These are phyloP conservation scores for Aspidiotus rigidus DNA, from an alignment of 2,888 invertebrate species.

Conservation along the genomic window DNA sequence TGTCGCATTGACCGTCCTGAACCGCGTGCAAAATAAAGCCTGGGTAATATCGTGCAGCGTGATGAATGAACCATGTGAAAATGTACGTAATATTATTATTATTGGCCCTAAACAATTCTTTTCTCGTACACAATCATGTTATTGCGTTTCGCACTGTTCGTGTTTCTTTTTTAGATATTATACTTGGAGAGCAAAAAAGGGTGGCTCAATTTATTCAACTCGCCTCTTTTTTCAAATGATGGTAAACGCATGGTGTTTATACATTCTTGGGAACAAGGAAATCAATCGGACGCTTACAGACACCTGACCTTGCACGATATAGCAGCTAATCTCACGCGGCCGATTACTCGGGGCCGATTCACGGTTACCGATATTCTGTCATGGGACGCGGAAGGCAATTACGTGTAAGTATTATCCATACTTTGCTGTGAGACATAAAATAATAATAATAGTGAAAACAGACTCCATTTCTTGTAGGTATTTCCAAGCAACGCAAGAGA, in stretches of 20 bases:
- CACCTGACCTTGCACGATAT: slow-evolving; percentile 31
- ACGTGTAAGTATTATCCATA: slow-evolving; percentile 54
- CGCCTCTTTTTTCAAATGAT: slow-evolving; percentile 49
- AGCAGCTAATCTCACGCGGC: slow-evolving; percentile 18
- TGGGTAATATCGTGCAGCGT: slow-evolving; percentile 52
- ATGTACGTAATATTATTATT: slow-evolving; percentile 35
- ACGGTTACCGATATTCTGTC: slow-evolving; percentile 63
- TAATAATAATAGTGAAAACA: not conserved
- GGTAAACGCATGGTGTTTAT: slow-evolving; percentile 64
- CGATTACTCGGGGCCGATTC: slow-evolving; percentile 55
- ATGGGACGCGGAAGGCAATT: slow-evolving; percentile 58
- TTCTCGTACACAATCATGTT: not conserved
- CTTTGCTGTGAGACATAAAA: not conserved
- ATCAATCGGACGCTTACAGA: slow-evolving; percentile 39
- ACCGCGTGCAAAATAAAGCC: slow-evolving; percentile 70
- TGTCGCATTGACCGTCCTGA: slow-evolving; percentile 68
- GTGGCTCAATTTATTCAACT: slow-evolving; percentile 56
- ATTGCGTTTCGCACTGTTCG: not conserved
- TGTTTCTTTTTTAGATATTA: slow-evolving; percentile 20
- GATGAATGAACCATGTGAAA: slow-evolving; percentile 39
- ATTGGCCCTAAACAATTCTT: not conserved
- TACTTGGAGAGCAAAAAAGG: slow-evolving; percentile 44
- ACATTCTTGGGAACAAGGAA: slow-evolving; percentile 52
- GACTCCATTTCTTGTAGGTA: slow-evolving; percentile 54
- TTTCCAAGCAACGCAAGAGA: slow-evolving; percentile 68